Base-by-base conservation (phyloP, 2,888 invertebrate species). In the Nomada ruficornis region DNA sequence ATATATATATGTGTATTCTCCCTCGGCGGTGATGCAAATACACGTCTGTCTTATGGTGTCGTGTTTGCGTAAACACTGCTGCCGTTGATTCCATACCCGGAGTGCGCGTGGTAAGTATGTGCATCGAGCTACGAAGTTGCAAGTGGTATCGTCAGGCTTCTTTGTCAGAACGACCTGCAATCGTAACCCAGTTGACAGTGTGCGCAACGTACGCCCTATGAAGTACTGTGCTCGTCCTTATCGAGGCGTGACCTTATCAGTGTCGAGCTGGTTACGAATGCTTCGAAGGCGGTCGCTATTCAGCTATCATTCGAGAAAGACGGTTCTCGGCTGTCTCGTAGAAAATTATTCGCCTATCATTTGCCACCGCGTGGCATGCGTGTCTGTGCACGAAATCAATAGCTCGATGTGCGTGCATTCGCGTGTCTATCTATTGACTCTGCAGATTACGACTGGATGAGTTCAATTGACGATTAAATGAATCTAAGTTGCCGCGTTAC, bases 31-130 rank as follows among this genome's bases (percentile, higher is more conserved):
- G 74, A 72, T 77, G 82, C 82, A 83, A 83, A 82, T 83, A 82
- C 78, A 63, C 74, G 74, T 63, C 70, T 78, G 52, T 70, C 75
- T 71, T 42, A 72, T 60, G 44, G 76, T 77, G 76, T 84, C 84
- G 79, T 77, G 80, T 84, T 74, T 77, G 74, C 77, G 84, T 80
- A 84, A 84, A 84, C 83, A 80, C 75, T 80, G 77, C 80, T 52
- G 57, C 57, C 52, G 77, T 83, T 65, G 65, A 74, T 60, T 83
- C 63, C 64, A 59, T 69, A 59, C 81, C 18, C 54, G n/a, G 2
- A 9, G 36, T 44, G 15, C 54, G 20, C n/a, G 10, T 10, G 54
- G 9, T 7, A 9, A 20, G 18, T 20, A 18, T 20, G 15, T 23
- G 47, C 79, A 70, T 76, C 76, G 75, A 84, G 79, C 79, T 74